Conservation (phyloP, 2,797 vertebrate genomes). For the Anguilla megastoma region DNA sequence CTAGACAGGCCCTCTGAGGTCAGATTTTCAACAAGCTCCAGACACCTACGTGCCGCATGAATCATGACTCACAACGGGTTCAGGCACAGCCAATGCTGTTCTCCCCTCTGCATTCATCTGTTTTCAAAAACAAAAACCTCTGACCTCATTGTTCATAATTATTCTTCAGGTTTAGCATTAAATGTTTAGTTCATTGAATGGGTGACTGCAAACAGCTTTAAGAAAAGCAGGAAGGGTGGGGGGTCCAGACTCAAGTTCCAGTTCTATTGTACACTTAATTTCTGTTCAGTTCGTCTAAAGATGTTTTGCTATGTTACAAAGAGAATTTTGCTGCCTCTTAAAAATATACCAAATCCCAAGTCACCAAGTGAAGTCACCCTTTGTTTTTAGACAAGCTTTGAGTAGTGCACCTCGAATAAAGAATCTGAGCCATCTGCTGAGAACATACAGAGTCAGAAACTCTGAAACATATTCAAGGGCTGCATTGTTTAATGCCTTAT, state of each 20-base stretch:
- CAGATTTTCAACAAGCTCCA: conserved; percentile 29
- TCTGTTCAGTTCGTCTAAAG: background rate
- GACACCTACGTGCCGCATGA: conserved; percentile 22
- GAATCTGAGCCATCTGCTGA: background rate
- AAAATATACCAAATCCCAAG: background rate
- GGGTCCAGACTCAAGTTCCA: background rate
- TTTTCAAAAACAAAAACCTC: conserved; percentile 8
- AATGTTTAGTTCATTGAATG: background rate
- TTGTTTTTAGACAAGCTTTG: background rate
- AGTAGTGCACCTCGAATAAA: background rate
- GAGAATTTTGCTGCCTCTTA: background rate
- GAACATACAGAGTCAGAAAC: background rate
- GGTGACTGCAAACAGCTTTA: conserved; percentile 48
- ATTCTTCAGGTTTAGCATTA: conserved; percentile 27
- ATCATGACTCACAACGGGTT: background rate
- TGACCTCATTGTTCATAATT: conserved; percentile 19
- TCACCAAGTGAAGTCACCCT: background rate
- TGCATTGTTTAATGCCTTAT: background rate
- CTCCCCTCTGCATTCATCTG: background rate
- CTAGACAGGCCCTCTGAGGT: conserved; percentile 19
- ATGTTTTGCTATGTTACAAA: background rate
- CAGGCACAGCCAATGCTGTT: conserved; percentile 1
- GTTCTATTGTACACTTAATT: background rate
- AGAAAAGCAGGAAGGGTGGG: conserved; percentile 66
- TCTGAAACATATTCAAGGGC: background rate